Evolutionary conservation across 2,113 vertebrate genomes (phyloP), one percentile per base, ranked within the genome.

Genomic region (Phasianus colchicus): DNA sequence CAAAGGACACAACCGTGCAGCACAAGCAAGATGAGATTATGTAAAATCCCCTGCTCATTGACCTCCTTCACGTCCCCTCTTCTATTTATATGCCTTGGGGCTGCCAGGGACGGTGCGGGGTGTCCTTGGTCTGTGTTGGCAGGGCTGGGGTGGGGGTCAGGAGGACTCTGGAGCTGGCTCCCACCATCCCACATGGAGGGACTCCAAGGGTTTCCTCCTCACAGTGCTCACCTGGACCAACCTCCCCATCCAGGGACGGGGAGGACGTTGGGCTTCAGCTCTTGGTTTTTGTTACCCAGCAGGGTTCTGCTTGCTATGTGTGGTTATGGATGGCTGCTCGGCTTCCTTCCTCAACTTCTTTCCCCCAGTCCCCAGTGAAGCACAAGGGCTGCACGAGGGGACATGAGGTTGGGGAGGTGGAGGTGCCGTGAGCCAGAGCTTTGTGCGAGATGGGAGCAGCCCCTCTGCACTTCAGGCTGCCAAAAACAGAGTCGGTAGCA

Each of bases 21-120:
- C 90, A 83, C 76, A 69, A 69, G 63, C 86, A 95, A 92, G 90
- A 96, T 91, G 69, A 93, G 92, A 92, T 94, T 94, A 96, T 93
- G 83, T 88, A 64, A 96, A 96, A 95, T 94, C 91, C 94, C 32
- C 67, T 61, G 91, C 90, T 91, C 87, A 80, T 93, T 96, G 95
- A 96, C 95, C 95, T 96, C 90, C 90, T 96, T 93, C 94, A 95
- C 81, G 93, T 96, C 96, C 58, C 10, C 1, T 63, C 90, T 95
- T 91, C 96, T 94, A 95, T 97, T 97, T 97, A 88, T 96, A 92
- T 64, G 61, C 90, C 91, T 86, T 92, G 79, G 43, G 61, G 79
- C 80, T 78, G 83, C n/a, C 69, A 83, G 85, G 89, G 60, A 47
- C 36, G 75, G 69, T 8, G 4, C 7, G 6, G 76, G 85, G 58